These are phyloP conservation scores for Drosophila erecta DNA, from an alignment of 1,140 invertebrate genomes.

Conservation along the genomic window DNA sequence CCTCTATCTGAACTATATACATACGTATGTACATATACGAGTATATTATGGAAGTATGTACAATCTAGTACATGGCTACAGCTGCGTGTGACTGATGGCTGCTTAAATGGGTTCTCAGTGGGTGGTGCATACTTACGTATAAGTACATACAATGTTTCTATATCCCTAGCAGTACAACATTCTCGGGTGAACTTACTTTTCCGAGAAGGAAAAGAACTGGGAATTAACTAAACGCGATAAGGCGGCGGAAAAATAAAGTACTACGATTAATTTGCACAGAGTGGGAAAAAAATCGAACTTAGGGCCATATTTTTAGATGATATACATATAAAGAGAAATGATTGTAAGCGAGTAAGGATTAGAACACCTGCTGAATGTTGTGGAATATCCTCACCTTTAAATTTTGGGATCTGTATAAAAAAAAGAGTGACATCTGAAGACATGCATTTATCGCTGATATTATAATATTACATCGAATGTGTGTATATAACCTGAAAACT, in stretches of 20 bases:
- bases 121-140: constrained; percentile 22
- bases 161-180: constrained; percentile 13
- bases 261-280: neutral
- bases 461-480: too few species aligned
- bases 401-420: too few species aligned
- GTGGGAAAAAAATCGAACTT: neutral
- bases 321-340: neutral
- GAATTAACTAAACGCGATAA: constrained; percentile 12
- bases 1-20: constrained; percentile 10
- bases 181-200: constrained; percentile 3
- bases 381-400: too few species aligned
- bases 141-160: constrained; percentile 30
- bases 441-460: too few species aligned
- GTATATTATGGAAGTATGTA: constrained; percentile 22
- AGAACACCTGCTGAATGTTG: too few species aligned
- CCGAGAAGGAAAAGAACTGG: constrained; percentile 2
- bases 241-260: constrained; percentile 22
- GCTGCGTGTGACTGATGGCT: constrained; percentile 33
- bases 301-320: too few species aligned
- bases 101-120: constrained; percentile 20
- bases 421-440: too few species aligned
- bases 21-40: neutral
- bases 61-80: constrained; percentile 43
- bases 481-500: too few species aligned
- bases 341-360: neutral